Evolutionary conservation across 2,888 invertebrate species (phyloP), one percentile per base, ranked within the genome.

Genomic region (Eubasilissa splendida): DNA sequence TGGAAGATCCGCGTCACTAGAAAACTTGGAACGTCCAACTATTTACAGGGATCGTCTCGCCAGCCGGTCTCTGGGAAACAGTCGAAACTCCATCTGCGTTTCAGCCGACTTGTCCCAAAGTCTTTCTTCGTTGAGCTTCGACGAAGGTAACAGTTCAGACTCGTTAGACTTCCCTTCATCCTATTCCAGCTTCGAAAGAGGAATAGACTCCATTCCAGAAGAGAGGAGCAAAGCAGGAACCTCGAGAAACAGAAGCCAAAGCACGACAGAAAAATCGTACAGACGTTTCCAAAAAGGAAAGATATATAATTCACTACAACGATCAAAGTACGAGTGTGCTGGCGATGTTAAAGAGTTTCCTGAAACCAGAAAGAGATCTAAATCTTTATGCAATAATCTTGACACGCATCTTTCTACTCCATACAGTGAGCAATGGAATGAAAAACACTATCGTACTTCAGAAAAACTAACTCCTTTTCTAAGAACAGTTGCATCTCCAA

Each of bases 391-490:
- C 56, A 63, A 12, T 73, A 14, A 83, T 70, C 73, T 83, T 12
- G 82, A 83, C 56, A 10, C 22, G 4, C 80, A 82, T 54, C 63
- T 83, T 5, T 54, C 75, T 22, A 83, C 82, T 50, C 83, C 83
- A 10, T 80, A 82, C 52, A 82, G 82, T 50, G 83, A 83, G 63
- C 83, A 83, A 53, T 83, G 80, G 80, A 80, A 82, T 52, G 52
- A 79, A 53, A 82, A 83, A 59, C 82, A 83, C 63, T 83, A 82
- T 74, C 74, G 52, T 22, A 22, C 80, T 7, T 56, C 60, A 8
- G 70, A 77, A 33, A 79, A 31, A 42, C 65, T 77, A 31, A 22
- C 58, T 58, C 66, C 70, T 11, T 8, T 53, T 56, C 4, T 42
- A 42, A 42, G 42, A 42, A 42, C 42, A 42, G 42, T 42, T 42